Base-by-base conservation (phyloP, 2,888 invertebrate genomes). In the Caradrina kadenii region DNA sequence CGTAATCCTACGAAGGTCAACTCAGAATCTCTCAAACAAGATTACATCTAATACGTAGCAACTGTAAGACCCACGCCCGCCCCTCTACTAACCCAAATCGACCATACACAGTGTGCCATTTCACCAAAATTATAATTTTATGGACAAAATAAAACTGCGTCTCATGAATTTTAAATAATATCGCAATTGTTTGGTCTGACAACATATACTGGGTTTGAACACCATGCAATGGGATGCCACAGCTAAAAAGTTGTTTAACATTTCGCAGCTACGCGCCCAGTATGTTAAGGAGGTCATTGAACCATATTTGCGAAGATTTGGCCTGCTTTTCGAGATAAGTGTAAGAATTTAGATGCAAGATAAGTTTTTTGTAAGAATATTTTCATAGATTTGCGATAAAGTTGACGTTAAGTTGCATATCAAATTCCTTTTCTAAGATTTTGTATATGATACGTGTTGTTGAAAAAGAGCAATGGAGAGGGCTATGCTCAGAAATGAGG, bases 101-200 rank as follows among this genome's bases (percentile, higher is more conserved):
- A 76, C 82, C 56, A 63, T 56, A 76, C 79, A 82, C 85, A 82
- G 79, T 63, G 74, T 72, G 73, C 83, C 19, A 70, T 79, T 64
- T 26, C 39, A 64, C 63, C 11, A 62, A 76, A 79, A 73, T 55
- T 88, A 87, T 86, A 87, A 87, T 88, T 86, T 86, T 83, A 86
- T 81, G 81, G 83, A 75, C 86, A 88, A 88, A 89, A 87, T 87
- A 86, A 85, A 63, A 81, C 75, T 58, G 61, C 87, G 82, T 86
- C 87, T 90, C 89, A 89, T 92, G 93, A 93, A 93, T 93, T 91
- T 92, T 90, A 92, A 93, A 91, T 86, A 78, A 70, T 90, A 87
- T 85, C 88, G 90, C 91, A 92, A 92, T 90, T 88, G 90, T 87
- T 89, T 85, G 84, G 88, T 86, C 80, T 83, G 76, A 66, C 83